These are phyloP conservation scores for Zeus faber DNA, from an alignment of 2,113 vertebrate species.

Conservation along the genomic window DNA sequence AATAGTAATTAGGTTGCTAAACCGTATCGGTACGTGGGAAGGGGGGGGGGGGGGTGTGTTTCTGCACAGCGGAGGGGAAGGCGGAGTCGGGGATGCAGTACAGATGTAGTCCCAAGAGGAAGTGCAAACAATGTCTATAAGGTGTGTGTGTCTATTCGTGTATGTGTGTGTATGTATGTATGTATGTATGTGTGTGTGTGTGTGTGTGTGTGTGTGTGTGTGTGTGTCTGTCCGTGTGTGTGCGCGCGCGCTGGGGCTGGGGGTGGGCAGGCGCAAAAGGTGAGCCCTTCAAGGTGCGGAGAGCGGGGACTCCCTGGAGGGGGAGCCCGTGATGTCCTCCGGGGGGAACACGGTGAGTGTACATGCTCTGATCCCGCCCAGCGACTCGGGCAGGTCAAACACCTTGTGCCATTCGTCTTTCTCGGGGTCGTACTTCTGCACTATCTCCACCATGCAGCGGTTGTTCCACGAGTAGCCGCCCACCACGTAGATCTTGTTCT, in stretches of 20 bases:
- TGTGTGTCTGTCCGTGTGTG: constrained; percentile 5
- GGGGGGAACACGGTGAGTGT: constrained; percentile 97
- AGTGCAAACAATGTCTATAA: constrained; percentile 81
- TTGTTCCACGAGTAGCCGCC: constrained; percentile 99
- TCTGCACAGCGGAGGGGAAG: constrained; percentile 10
- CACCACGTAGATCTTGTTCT: constrained; percentile 98
- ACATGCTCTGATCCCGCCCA: constrained; percentile 97
- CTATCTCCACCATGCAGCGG: constrained; percentile 99
- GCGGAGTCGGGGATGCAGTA: constrained; percentile 52
- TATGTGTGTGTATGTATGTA: too few relatives aligned
- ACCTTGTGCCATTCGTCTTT: constrained; percentile 99
- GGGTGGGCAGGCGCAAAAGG: constrained; percentile 23
- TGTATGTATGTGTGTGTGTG: neutral
- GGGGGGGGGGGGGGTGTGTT: constrained; percentile 1
- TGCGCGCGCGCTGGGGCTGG: constrained; percentile 15
- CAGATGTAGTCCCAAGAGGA: constrained; percentile 70
- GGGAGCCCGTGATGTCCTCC: constrained; percentile 90
- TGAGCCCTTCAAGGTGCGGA: constrained; percentile 87
- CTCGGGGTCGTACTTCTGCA: constrained; percentile 97
- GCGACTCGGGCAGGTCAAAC: constrained; percentile 96
- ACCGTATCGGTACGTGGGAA: constrained; percentile 44
- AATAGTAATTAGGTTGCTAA: constrained; percentile 69
- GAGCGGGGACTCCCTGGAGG: constrained; percentile 93
- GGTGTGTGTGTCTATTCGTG: constrained; percentile 39
- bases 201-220: neutral